phyloP scores from a whole-genome alignment of 1,140 invertebrate genomes.

The Brachionus plicatilis region DNA sequence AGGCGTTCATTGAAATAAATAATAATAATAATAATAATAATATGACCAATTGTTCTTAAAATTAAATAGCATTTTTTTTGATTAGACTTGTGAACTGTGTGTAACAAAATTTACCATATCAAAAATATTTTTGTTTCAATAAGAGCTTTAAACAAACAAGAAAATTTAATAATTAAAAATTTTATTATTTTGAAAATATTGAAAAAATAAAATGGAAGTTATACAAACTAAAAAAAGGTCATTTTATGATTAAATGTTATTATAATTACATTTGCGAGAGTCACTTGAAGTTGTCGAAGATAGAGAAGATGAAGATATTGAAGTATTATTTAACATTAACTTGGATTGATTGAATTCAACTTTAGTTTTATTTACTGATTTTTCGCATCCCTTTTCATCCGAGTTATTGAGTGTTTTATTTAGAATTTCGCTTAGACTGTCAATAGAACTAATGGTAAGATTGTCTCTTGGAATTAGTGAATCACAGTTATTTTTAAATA shows the following conservation, averaged over 20 bases:
- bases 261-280: background rate
- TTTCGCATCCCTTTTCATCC: background rate
- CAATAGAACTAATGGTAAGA: background rate
- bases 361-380: background rate
- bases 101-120: too few species aligned
- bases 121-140: background rate
- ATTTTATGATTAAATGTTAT: background rate
- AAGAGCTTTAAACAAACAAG: background rate
- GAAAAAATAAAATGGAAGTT: background rate
- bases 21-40: too few species aligned
- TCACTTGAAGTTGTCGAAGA: background rate
- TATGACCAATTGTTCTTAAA: too few species aligned
- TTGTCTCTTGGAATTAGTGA: background rate
- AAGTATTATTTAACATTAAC: background rate
- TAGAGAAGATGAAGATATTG: constrained; percentile 7
- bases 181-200: background rate
- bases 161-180: background rate
- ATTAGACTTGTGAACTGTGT: too few species aligned
- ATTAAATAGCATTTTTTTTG: too few species aligned
- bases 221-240: background rate
- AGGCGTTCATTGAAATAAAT: too few species aligned
- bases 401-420: constrained; percentile 2
- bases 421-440: constrained; percentile 1
- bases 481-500: background rate
- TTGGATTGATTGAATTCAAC: background rate